These are phyloP conservation scores for Leptarthrus brevirostris DNA, from an alignment of 2,888 invertebrate genomes.

Conservation along the genomic window DNA sequence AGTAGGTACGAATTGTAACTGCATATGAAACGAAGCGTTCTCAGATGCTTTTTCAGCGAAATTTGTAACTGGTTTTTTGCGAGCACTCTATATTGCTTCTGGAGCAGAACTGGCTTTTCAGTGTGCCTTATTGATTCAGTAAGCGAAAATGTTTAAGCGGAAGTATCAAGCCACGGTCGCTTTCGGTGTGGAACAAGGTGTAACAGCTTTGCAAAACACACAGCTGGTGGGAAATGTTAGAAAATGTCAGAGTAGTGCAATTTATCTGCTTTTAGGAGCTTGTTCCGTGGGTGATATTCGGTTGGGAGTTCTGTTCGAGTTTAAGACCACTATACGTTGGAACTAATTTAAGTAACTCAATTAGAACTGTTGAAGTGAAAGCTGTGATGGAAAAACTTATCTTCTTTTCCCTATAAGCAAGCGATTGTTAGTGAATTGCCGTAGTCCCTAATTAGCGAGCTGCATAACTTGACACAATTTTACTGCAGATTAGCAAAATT, in stretches of 20 bases:
- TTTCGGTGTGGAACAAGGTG: neutral
- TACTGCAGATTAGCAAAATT: neutral
- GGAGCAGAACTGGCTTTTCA: neutral
- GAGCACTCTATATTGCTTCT: conserved; percentile 1
- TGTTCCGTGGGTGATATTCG: neutral
- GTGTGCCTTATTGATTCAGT: conserved; percentile 31
- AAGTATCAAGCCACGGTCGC: conserved; percentile 11
- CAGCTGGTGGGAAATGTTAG: neutral
- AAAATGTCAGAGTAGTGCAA: neutral
- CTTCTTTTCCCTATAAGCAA: neutral
- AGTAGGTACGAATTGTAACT: conserved; percentile 5
- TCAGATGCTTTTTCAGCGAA: conserved; percentile 36
- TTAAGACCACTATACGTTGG: neutral
- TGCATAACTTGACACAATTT: neutral
- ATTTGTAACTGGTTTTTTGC: conserved; percentile 31
- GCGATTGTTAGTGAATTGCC: too few species aligned
- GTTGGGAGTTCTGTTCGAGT: neutral
- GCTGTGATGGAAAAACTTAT: too few species aligned
- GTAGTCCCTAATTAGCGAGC: too few species aligned
- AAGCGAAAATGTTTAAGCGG: conserved; percentile 21
- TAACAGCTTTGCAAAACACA: neutral
- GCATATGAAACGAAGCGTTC: conserved; percentile 21
- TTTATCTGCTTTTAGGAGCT: neutral
- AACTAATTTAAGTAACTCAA: neutral
- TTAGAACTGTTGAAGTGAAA: neutral